Evolutionary conservation across 2,888 invertebrate species (phyloP), one percentile per base, ranked within the genome.

Genomic region (Prosopocoilus inquinatus): DNA sequence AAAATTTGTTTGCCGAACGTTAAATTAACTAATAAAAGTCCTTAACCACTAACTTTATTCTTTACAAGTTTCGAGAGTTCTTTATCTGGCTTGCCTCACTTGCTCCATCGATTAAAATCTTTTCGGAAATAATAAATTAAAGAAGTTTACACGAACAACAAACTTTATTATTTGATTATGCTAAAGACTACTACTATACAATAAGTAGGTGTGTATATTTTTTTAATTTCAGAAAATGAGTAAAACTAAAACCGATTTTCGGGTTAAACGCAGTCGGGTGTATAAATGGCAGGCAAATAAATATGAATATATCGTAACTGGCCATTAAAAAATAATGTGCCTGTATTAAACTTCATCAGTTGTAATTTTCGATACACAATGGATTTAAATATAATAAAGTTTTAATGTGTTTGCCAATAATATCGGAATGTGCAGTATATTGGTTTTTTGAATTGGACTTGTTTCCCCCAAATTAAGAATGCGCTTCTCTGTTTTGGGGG

Each of bases 151-250:
- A 28, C 41, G 50, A 50, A 50, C 41, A 38, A 36, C 28, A 41
- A 50, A 41, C 50, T 50, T 28, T 33, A 41, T 41, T 50, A 50
- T 50, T 50, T 41, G 44, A 50, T 50, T 50, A 50, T 50, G 41
- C 28, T 50, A 43, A 41, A 32, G 33, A 28, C 20, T n/a, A n/a
- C n/a, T n/a, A n/a, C n/a, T 28, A 5, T 28, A 43, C 7, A 16
- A 5, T 2, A 43, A 13, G n/a, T 43, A 28, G n/a, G 7, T 13
- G 3, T 43, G 15, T 28, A 43, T 2, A 43, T 13, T 43, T 11
- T 20, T 43, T 43, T 43, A n/a, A 13, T 38, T 38, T 11, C 13
- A 38, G 38, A 28, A 11, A 43, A 5, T 28, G 15, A 43, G n/a
- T n/a, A 43, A 28, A 43, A 43, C 16, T 43, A 20, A 43, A 43